Conservation (phyloP, 2,113 vertebrate species). For the Siniperca knerii region DNA sequence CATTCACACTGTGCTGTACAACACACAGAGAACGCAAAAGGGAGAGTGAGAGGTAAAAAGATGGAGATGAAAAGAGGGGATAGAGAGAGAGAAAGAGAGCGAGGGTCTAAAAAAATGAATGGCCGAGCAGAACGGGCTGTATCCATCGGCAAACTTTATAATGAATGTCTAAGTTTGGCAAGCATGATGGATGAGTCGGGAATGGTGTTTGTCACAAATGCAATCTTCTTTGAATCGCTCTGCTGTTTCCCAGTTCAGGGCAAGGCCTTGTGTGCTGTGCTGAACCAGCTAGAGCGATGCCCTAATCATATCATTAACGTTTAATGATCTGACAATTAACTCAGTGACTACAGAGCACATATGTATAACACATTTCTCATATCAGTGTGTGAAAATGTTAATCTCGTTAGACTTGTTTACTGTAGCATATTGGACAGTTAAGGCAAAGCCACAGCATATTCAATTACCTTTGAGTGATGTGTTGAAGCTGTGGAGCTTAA, state of each 20-base stretch:
- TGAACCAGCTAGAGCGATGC: slow-evolving; percentile 55
- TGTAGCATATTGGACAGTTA: slow-evolving; percentile 68
- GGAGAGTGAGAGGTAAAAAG: slow-evolving; percentile 50
- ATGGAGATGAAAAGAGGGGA: slow-evolving; percentile 36
- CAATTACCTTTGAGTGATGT: slow-evolving; percentile 68
- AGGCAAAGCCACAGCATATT: slow-evolving; percentile 53
- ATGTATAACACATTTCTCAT: slow-evolving; percentile 62
- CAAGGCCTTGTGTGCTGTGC: slow-evolving; percentile 28
- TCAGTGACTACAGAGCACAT: slow-evolving; percentile 50
- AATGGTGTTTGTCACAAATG: slow-evolving; percentile 84
- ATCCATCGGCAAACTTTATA: slow-evolving; percentile 85
- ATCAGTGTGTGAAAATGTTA: slow-evolving; percentile 66
- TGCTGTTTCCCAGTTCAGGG: slow-evolving; percentile 67
- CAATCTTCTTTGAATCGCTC: slow-evolving; percentile 80
- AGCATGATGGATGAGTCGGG: slow-evolving; percentile 84
- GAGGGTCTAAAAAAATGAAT: slow-evolving; percentile 72
- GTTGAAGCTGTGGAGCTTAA: slow-evolving; percentile 31
- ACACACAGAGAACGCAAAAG: slow-evolving; percentile 28
- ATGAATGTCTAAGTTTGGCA: slow-evolving; percentile 84
- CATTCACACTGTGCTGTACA: slow-evolving; percentile 62
- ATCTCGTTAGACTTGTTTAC: slow-evolving; percentile 74
- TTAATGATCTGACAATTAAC: slow-evolving; percentile 77
- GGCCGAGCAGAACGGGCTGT: slow-evolving; percentile 77
- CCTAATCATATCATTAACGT: slow-evolving; percentile 74
- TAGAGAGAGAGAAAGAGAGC: slow-evolving; percentile 24